phyloP scores from a whole-genome alignment of 1,140 invertebrate species.

The Rhyzopertha dominica region DNA sequence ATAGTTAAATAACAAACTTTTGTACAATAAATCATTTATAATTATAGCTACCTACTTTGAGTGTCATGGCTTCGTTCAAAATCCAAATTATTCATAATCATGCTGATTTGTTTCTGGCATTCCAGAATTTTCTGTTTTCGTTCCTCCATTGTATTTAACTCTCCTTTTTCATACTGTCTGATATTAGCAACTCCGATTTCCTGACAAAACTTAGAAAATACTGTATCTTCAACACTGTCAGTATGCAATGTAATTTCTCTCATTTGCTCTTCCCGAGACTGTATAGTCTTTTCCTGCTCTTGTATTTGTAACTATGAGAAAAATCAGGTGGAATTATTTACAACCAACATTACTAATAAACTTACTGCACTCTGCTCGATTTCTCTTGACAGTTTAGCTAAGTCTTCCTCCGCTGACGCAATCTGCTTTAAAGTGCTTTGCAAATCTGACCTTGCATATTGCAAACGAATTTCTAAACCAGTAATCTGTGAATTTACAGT shows the following conservation, averaged over 20 bases:
- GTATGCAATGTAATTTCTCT: conserved; percentile 91
- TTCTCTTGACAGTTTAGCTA: conserved; percentile 61
- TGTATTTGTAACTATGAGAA: conserved; percentile 67
- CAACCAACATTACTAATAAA: conserved; percentile 27
- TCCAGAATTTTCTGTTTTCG: conserved; percentile 86
- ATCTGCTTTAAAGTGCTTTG: conserved; percentile 74
- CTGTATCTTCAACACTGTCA: conserved; percentile 93
- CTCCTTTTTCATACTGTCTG: conserved; percentile 93
- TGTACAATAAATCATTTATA: too few relatives aligned
- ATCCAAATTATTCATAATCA: conserved; percentile 88
- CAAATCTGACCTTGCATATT: conserved; percentile 86
- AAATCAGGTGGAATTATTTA: too few relatives aligned
- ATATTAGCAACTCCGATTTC: conserved; percentile 94
- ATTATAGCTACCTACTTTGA: conserved; percentile 61
- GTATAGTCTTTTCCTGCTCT: conserved; percentile 54
- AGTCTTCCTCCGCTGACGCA: conserved; percentile 60
- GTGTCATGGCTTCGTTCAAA: conserved; percentile 91
- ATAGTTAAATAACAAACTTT: too few relatives aligned
- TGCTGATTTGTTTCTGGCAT: conserved; percentile 93
- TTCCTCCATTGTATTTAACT: conserved; percentile 90
- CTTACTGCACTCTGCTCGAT: conserved; percentile 68
- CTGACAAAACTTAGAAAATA: conserved; percentile 87
- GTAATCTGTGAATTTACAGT: conserved; percentile 94
- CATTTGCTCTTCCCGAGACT: conserved; percentile 70
- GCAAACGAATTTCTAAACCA: conserved; percentile 90